These are phyloP conservation scores for Cartodere bifasciata DNA, from an alignment of 2,888 invertebrate species.

Conservation along the genomic window DNA sequence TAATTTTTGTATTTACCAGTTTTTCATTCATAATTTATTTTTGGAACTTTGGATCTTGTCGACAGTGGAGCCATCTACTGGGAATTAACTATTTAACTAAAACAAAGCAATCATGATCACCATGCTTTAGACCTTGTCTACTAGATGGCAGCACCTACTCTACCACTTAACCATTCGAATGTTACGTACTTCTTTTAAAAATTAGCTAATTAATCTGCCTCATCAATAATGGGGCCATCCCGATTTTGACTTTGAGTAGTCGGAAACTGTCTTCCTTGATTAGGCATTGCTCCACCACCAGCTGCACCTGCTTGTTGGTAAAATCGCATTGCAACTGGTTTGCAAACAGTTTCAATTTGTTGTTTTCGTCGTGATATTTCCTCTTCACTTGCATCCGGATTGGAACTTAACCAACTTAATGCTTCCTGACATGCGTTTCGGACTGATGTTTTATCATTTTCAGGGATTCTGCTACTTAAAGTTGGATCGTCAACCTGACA, in stretches of 20 bases:
- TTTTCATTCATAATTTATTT: constrained; percentile 7
- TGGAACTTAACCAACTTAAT: constrained; percentile 51
- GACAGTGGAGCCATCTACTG: too few species aligned
- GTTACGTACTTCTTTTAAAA: not conserved
- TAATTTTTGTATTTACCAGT: constrained; percentile 10
- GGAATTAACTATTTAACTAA: too few species aligned
- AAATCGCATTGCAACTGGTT: constrained; percentile 38
- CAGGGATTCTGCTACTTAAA: constrained; percentile 42
- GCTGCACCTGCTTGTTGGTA: constrained; percentile 18
- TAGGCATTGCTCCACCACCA: constrained; percentile 3
- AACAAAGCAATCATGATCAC: too few species aligned
- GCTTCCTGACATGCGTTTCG: constrained; percentile 41
- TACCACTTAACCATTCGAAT: too few species aligned
- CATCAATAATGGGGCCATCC: constrained; percentile 25
- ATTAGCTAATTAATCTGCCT: constrained; percentile 21
- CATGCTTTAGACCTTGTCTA: too few species aligned
- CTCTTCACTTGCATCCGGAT: constrained; percentile 45
- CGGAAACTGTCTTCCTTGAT: constrained; percentile 21
- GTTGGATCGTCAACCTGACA: constrained; percentile 21
- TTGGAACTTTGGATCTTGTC: too few species aligned
- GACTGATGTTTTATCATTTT: constrained; percentile 34
- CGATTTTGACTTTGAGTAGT: constrained; percentile 8
- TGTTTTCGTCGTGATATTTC: constrained; percentile 46
- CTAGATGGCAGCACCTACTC: too few species aligned
- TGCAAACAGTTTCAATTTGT: constrained; percentile 45